These are phyloP conservation scores for Halichoerus grypus DNA, from an alignment of 2,113 vertebrate genomes.

Conservation along the genomic window DNA sequence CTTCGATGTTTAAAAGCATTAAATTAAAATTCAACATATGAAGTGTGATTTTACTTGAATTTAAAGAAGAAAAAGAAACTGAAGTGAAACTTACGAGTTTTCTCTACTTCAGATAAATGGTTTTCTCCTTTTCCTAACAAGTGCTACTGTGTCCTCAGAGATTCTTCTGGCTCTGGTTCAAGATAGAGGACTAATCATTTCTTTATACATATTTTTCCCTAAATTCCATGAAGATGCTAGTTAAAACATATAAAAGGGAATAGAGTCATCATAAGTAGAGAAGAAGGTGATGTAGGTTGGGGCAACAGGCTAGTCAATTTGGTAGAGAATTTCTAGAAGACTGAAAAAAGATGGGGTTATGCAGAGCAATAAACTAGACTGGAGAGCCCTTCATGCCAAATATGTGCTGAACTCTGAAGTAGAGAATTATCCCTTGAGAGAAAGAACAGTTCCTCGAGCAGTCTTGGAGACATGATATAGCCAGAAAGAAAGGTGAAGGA, in stretches of 20 bases:
- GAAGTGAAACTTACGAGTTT: neutral
- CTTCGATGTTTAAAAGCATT: neutral
- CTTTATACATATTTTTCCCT: neutral
- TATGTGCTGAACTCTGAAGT: neutral
- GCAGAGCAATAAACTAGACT: neutral
- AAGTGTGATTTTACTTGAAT: neutral
- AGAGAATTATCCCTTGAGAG: neutral
- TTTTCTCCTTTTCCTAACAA: constrained; percentile 8
- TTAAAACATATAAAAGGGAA: neutral
- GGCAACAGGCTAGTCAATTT: neutral
- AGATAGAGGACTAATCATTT: neutral
- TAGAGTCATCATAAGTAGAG: neutral
- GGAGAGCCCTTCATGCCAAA: neutral
- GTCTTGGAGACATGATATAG: neutral
- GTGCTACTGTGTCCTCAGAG: neutral
- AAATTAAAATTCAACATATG: neutral
- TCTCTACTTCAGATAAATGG: neutral
- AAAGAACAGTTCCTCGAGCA: neutral
- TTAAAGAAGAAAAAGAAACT: neutral
- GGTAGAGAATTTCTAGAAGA: neutral
- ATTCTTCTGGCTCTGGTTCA: neutral
- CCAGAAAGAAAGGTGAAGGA: neutral
- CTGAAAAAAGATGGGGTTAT: neutral
- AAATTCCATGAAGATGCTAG: neutral
- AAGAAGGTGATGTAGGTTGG: neutral